phyloP scores from a whole-genome alignment of 2,797 vertebrate species.

The Pangasius mekongensis region DNA sequence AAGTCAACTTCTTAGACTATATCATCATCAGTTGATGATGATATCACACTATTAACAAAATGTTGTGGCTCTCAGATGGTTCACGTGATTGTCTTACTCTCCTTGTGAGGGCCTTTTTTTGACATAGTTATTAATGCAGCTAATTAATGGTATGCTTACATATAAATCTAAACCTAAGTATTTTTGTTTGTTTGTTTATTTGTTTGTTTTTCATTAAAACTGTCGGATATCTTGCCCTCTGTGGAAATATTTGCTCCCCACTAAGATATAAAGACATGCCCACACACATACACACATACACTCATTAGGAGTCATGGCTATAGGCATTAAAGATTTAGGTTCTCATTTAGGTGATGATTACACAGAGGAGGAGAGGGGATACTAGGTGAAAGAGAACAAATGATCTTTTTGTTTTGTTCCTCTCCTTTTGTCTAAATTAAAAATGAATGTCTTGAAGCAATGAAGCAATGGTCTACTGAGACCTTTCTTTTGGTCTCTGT shows the following conservation, averaged over 20 bases:
- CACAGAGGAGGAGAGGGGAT: constrained; percentile 24
- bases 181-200: not conserved
- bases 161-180: not conserved
- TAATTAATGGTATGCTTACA: not conserved
- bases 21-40: not conserved
- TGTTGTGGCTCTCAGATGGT: not conserved
- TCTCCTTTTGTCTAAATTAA: constrained; percentile 28
- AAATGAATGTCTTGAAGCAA: constrained; percentile 33
- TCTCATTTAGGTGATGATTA: constrained; percentile 51
- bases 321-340: constrained; percentile 55
- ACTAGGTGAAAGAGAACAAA: constrained; percentile 20
- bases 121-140: not conserved
- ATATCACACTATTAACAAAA: not conserved
- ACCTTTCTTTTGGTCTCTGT: not conserved
- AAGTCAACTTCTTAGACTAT: not conserved
- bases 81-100: not conserved
- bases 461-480: constrained; percentile 20
- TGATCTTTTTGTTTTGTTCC: constrained; percentile 26
- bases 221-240: not conserved
- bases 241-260: not conserved
- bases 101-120: not conserved
- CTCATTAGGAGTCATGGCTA: constrained; percentile 31
- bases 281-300: constrained; percentile 25
- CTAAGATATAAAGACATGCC: constrained; percentile 2
- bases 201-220: not conserved